A percentile compares a stretch with the other conserved stretches of the same genome.
Conservation (phyloP, 2,113 vertebrate genomes). For the Tyto alba region DNA sequence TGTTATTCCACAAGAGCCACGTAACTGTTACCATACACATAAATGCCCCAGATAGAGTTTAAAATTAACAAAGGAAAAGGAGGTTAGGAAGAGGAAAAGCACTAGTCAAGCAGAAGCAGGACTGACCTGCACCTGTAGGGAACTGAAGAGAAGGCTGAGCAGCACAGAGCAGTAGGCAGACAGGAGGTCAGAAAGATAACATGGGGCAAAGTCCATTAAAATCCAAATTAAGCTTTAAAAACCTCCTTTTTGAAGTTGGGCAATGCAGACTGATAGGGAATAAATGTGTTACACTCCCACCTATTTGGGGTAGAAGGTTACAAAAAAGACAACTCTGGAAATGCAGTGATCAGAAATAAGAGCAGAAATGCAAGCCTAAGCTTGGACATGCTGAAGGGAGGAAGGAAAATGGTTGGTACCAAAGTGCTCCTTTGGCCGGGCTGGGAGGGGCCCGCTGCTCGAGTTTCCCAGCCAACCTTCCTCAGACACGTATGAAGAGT, state of each 20-base stretch:
- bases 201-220: not conserved
- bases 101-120: not conserved
- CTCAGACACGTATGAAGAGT: not conserved
- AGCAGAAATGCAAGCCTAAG: not conserved
- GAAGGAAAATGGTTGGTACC: too few species aligned
- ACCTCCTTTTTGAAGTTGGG: not conserved
- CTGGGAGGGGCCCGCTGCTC: not conserved
- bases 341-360: not conserved
- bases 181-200: not conserved
- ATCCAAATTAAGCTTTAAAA: not conserved
- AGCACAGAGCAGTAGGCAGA: not conserved
- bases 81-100: not conserved
- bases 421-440: rapidly evolving
- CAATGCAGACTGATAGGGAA: not conserved
- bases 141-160: not conserved
- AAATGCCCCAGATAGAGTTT: not conserved
- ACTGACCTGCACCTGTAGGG: not conserved
- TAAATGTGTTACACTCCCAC: not conserved
- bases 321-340: not conserved
- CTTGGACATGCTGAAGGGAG: not conserved
- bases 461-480: not conserved
- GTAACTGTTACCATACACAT: too few species aligned
- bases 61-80: not conserved
- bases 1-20: not conserved
- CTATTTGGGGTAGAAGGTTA: not conserved